Evolutionary conservation across 2,113 vertebrate genomes (phyloP), one percentile per base, ranked within the genome.

Genomic region (Burhinus oedicnemus): DNA sequence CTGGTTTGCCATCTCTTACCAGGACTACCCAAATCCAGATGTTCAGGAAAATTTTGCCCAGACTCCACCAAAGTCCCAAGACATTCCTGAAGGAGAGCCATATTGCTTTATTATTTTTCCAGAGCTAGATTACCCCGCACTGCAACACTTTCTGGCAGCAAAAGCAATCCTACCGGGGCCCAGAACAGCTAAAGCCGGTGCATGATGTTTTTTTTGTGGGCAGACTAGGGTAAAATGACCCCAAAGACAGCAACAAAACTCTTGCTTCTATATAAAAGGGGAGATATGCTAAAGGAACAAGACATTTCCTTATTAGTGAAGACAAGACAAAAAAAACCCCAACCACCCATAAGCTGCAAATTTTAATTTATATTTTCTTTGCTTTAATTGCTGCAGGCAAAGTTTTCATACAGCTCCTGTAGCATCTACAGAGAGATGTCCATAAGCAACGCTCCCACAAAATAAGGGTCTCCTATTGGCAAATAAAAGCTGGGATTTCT

Each of bases 71-170:
- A 91, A 94, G 51, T 52, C 77, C 65, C 52, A 82, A 26, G 47
- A 69, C 62, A 52, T 84, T 96, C 84, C 84, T 72, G 87, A 95
- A 79, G 77, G 34, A 95, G 34, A 94, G 80, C 29, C 87, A 30
- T 51, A 45, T 55, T 96, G 72, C 52, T 60, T 65, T 57, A 81
- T 47, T 92, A 26, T 30, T 81, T 66, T 96, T 95, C 74, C 93
- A 92, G 83, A 47, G 55, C 25, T 3, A 38, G 44, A 68, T 69
- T 51, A 70, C 36, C 29, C 45, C 22, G 32, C 12, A 14, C 21
- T 71, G n/a, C 58, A 34, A 20, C 3, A 17, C 15, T 70, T 94
- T 70, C 42, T 4, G 0, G 52, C 47, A 87, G 85, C 23, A 57
- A 64, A 47, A 93, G 23, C 34, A 79, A 79, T 30, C 52, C 71